phyloP scores from a whole-genome alignment of 2,888 invertebrate genomes.

The Eupithecia subumbrata region DNA sequence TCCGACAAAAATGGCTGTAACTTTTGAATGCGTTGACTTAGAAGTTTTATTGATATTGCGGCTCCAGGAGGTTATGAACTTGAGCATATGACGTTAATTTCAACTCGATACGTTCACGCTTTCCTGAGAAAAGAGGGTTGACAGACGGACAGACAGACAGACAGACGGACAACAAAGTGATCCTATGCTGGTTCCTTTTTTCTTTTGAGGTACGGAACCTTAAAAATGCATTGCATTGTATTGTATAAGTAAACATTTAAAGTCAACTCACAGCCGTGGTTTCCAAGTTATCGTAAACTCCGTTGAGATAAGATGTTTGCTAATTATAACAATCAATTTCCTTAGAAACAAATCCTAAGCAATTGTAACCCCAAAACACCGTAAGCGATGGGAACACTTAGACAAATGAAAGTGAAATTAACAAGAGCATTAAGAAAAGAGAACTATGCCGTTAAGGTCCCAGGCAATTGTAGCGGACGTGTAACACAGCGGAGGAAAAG shows the following conservation, averaged over 20 bases:
- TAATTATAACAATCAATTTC: neutral
- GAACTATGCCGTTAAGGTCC: conserved; percentile 69
- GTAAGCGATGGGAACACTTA: conserved; percentile 55
- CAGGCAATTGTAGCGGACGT: conserved; percentile 63
- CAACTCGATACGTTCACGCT: no score
- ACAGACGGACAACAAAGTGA: no score
- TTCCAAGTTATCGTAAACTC: neutral
- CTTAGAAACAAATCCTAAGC: conserved; percentile 1
- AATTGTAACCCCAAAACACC: conserved; percentile 2
- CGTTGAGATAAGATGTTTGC: neutral
- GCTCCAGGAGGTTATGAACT: no score
- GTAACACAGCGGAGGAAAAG: conserved; percentile 66
- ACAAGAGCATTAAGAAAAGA: conserved; percentile 68
- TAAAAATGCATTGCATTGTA: no score
- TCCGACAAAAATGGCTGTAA: no score
- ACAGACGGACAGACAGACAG: no score
- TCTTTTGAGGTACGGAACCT: no score
- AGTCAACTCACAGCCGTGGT: neutral
- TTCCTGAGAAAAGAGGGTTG: no score
- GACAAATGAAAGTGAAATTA: conserved; percentile 68
- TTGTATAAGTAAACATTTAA: neutral
- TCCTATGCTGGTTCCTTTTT: no score
- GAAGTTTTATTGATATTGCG: no score
- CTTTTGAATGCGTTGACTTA: no score
- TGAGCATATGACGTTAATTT: no score